A percentile compares a stretch with the other conserved stretches of the same genome.
Evolutionary conservation across 1,140 invertebrate species (phyloP).

Genomic region (Subanguina moxae): DNA sequence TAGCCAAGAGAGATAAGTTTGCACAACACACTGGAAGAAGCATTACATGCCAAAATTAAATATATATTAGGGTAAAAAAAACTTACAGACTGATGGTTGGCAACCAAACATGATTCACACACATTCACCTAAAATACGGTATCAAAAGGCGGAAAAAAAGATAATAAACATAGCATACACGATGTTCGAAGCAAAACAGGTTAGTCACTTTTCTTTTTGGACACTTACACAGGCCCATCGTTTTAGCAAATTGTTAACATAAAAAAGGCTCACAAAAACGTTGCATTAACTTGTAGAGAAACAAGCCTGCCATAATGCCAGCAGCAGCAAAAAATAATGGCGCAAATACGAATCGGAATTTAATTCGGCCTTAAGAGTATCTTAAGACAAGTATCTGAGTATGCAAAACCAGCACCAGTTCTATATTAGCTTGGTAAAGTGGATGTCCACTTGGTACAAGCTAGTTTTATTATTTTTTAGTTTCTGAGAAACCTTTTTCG

Average conservation of each 20-base stretch:
- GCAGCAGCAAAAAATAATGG: neutral
- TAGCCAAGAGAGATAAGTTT: conserved; percentile 93
- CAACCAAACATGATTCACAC: conserved; percentile 91
- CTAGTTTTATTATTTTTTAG: no score
- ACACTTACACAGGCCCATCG: conserved; percentile 94
- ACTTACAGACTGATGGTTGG: conserved; percentile 80
- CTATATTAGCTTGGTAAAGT: no score
- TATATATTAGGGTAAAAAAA: conserved; percentile 4
- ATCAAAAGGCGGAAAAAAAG: neutral
- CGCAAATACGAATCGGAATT: neutral
- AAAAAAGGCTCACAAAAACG: no score
- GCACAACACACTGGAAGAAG: conserved; percentile 95
- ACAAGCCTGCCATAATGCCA: neutral
- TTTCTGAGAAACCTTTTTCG: no score
- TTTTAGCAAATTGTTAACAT: neutral
- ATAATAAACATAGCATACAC: conserved; percentile 64
- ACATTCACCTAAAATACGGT: conserved; percentile 69
- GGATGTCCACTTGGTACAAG: no score
- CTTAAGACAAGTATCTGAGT: no score
- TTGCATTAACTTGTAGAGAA: no score
- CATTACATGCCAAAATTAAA: conserved; percentile 45
- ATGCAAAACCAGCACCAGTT: no score
- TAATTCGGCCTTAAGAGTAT: no score
- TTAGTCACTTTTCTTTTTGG: conserved; percentile 91
- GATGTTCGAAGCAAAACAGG: conserved; percentile 95